Evolutionary conservation across 2,797 vertebrate species (phyloP), one percentile per base, ranked within the genome.

Genomic region (Lates japonicus): DNA sequence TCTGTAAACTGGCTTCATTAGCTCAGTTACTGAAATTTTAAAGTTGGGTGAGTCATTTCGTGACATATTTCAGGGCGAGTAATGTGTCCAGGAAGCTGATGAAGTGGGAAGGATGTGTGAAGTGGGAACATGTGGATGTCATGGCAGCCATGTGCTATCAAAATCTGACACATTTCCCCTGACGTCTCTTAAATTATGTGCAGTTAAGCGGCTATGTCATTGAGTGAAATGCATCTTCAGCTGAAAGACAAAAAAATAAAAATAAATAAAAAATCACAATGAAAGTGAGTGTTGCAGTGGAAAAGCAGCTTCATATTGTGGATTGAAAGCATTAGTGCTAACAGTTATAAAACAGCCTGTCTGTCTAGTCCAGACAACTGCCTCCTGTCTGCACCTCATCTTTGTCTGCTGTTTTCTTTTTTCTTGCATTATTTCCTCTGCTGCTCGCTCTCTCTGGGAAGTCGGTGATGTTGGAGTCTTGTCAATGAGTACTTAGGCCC

Each of bases 401-500:
- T 81, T 84, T 84, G 80, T 91, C 76, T 84, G 61, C 51, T 59
- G 61, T 59, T 51, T 70, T 54, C 25, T 65, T 55, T 70, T 33
- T 71, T 70, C 70, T 74, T 75, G 52, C 68, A 82, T 82, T 88
- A 82, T 87, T 90, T 80, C 71, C 72, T 82, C 67, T 80, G 61
- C 39, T 9, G 46, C 79, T 81, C 78, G 74, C 82, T 76, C 85
- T 78, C 87, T 88, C 73, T 86, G 80, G 73, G 88, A 89, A 87
- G 87, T 84, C 75, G 49, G 81, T 74, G 91, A 91, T 87, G 88
- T 84, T 93, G 92, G 90, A 93, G 84, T 90, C 87, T 85, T 91
- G 90, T 93, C 93, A 94, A 91, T 87, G 91, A 93, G 86, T 92
- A 89, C 92, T 93, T 93, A 90, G 91, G 88, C 90, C 83, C 63